phyloP scores from a whole-genome alignment of 2,888 invertebrate genomes.

The Acronicta alni region DNA sequence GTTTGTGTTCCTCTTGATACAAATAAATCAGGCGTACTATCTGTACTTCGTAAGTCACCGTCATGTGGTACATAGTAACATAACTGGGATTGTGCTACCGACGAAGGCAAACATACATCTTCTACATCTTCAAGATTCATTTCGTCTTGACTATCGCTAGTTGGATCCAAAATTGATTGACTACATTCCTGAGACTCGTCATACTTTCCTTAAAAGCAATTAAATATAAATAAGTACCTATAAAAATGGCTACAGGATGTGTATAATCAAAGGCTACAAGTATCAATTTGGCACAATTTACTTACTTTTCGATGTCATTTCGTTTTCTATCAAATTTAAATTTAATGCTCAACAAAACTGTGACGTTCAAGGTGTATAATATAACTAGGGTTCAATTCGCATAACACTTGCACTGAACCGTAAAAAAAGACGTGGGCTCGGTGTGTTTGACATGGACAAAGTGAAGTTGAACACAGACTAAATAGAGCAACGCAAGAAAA shows the following conservation, averaged over 20 bases:
- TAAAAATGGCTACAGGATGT: conserved; percentile 27
- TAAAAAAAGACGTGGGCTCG: conserved; percentile 25
- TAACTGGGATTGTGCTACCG: conserved; percentile 25
- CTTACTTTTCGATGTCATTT: conserved; percentile 31
- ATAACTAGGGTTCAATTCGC: conserved; percentile 28
- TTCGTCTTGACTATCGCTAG: conserved; percentile 29
- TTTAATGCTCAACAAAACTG: conserved; percentile 28
- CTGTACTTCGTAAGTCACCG: conserved; percentile 31
- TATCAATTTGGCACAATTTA: conserved; percentile 31
- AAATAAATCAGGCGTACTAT: conserved; percentile 28
- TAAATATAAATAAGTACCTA: conserved; percentile 25
- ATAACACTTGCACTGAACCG: conserved; percentile 29
- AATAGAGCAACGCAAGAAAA: conserved; percentile 31
- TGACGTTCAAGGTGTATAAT: conserved; percentile 28
- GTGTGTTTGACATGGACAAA: conserved; percentile 27
- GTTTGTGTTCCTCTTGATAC: conserved; percentile 31
- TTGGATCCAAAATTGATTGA: conserved; percentile 29
- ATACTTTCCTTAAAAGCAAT: conserved; percentile 31
- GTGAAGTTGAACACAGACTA: conserved; percentile 27
- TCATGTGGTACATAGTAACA: conserved; percentile 30
- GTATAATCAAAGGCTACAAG: conserved; percentile 29
- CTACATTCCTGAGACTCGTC: conserved; percentile 29
- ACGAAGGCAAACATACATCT: conserved; percentile 30
- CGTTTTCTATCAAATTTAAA: conserved; percentile 29
- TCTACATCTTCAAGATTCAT: conserved; percentile 31